phyloP scores from a whole-genome alignment of 92 coral and sea anemone genomes.

The Siderastrea siderea region DNA sequence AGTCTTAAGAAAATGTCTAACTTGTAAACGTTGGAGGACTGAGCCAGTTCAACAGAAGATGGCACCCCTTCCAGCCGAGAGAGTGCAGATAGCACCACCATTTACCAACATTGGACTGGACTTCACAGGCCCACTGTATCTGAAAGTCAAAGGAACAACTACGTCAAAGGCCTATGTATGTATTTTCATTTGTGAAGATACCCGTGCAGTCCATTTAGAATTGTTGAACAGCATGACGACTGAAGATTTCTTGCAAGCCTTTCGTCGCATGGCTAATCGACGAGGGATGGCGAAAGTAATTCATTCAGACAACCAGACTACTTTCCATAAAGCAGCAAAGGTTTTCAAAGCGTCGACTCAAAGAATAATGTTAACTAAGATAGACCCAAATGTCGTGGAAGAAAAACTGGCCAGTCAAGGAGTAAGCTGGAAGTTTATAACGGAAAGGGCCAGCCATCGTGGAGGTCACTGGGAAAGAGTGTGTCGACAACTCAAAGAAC shows the following conservation, averaged over 20 bases:
- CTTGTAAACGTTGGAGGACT: constrained; percentile 8
- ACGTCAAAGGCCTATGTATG: constrained; percentile 26
- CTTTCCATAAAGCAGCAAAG: constrained; percentile 33
- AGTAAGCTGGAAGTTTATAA: constrained; percentile 36
- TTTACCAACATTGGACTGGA: constrained; percentile 31
- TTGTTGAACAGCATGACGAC: background rate
- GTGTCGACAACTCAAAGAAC: constrained; percentile 43
- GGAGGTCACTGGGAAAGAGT: constrained; percentile 51
- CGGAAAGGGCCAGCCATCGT: constrained; percentile 36
- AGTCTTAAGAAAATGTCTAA: constrained; percentile 25
- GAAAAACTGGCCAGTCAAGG: constrained; percentile 2
- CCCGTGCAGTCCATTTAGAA: constrained; percentile 33
- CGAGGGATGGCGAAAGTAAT: constrained; percentile 21
- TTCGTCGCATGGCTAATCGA: constrained; percentile 20
- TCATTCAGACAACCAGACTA: constrained; percentile 40
- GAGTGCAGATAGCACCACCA: constrained; percentile 10
- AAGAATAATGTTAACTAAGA: constrained; percentile 11
- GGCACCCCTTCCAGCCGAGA: no score
- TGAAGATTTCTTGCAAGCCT: constrained; percentile 31
- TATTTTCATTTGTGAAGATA: constrained; percentile 6
- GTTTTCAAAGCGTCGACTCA: constrained; percentile 40
- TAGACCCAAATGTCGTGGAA: constrained; percentile 34
- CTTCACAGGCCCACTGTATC: constrained; percentile 37
- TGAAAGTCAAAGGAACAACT: background rate
- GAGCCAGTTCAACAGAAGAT: constrained; percentile 42